Evolutionary conservation across 2,113 vertebrate species (phyloP).

Genomic region (Euleptes europaea): DNA sequence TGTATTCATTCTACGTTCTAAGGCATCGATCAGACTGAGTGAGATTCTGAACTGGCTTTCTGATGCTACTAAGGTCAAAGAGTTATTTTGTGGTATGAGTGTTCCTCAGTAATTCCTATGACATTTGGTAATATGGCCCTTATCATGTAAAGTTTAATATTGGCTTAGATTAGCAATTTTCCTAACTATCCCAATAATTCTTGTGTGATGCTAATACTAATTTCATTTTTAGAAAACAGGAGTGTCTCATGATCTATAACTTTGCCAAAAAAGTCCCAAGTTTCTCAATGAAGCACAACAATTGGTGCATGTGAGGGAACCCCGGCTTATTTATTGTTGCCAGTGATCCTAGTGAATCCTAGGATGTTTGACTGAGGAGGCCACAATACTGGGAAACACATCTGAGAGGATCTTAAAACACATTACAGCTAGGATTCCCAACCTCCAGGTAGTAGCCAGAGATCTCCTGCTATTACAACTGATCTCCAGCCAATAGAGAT

Average conservation of each 20-base stretch:
- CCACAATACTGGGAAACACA: not conserved
- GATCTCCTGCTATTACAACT: no score
- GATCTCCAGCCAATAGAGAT: no score
- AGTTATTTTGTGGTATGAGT: not conserved
- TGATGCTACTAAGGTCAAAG: not conserved
- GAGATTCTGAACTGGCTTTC: not conserved
- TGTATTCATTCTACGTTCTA: not conserved
- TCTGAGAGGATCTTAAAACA: not conserved
- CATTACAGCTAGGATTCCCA: not conserved
- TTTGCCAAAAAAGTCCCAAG: not conserved
- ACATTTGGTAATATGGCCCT: not conserved
- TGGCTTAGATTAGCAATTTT: not conserved
- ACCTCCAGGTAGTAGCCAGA: no score
- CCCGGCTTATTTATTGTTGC: not conserved
- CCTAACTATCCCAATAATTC: not conserved
- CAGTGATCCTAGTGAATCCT: not conserved
- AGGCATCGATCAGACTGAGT: not conserved
- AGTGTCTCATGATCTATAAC: not conserved
- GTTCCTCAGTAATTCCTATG: not conserved
- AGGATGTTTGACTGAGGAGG: not conserved
- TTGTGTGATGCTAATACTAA: not conserved
- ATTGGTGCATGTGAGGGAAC: not conserved
- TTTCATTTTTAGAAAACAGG: not conserved
- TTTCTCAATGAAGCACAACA: not conserved
- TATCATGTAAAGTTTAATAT: not conserved